Conservation (phyloP, 2,797 vertebrate genomes). For the Peromyscus nudipes region DNA sequence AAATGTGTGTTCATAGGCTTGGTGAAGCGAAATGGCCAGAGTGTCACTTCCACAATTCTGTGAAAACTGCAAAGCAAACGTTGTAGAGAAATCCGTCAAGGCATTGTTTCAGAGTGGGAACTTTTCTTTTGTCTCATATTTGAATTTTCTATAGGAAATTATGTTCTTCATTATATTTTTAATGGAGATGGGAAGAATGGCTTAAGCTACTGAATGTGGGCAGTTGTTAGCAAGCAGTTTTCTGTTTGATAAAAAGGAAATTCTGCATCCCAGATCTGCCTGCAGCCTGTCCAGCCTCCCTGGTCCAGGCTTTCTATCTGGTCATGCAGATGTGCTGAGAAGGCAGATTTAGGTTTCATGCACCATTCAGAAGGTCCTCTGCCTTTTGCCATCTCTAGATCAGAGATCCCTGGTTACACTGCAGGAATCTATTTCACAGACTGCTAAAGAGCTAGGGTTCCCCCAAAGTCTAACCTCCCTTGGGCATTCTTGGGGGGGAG, state of each 20-base stretch:
- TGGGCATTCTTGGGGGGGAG: too few species aligned
- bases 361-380: background rate
- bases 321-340: background rate
- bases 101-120: background rate
- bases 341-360: background rate
- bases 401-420: background rate
- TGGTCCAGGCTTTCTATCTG: background rate
- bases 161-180: constrained; percentile 3
- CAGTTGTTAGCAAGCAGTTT: background rate
- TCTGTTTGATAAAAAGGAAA: background rate
- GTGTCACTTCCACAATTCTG: background rate
- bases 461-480: background rate
- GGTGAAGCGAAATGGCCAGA: background rate
- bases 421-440: background rate
- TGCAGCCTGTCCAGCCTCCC: background rate
- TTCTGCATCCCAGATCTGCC: background rate
- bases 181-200: background rate
- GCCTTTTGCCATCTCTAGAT: background rate
- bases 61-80: background rate
- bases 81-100: background rate
- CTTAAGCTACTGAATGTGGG: background rate
- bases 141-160: constrained; percentile 36
- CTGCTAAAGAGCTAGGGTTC: background rate
- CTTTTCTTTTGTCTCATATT: background rate
- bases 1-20: background rate